These are phyloP conservation scores for Argya squamiceps DNA, from an alignment of 2,797 vertebrate species.

Conservation along the genomic window DNA sequence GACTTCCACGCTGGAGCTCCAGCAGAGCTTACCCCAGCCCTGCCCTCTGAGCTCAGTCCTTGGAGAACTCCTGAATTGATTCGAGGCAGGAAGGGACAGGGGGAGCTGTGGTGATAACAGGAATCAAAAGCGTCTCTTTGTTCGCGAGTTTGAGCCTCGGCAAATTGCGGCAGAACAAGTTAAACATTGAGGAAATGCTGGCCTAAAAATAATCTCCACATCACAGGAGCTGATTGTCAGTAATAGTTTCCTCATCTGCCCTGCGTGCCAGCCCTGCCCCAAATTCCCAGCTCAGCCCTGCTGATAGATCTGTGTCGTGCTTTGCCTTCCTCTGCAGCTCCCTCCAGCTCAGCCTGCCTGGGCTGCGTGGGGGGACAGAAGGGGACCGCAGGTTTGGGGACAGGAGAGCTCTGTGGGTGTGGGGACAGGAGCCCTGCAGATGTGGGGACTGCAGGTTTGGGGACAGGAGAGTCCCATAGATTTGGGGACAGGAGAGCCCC, in stretches of 20 bases:
- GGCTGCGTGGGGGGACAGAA: not conserved
- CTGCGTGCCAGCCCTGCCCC: not conserved
- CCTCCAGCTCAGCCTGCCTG: not conserved
- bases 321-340: not conserved
- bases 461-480: accelerated
- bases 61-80: not conserved
- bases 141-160: not conserved
- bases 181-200: not conserved
- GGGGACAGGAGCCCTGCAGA: not conserved
- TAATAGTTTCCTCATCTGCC: not conserved
- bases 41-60: not conserved
- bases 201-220: not conserved
- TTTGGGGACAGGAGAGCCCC: not conserved
- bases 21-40: not conserved
- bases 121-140: not conserved
- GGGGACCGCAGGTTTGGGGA: not conserved
- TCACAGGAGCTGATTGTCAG: not conserved
- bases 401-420: not conserved
- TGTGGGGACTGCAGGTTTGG: too few species aligned
- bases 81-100: not conserved
- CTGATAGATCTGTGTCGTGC: not conserved
- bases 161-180: not conserved
- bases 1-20: not conserved
- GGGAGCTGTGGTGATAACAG: not conserved
- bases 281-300: not conserved